These are phyloP conservation scores for Aethes cnicana DNA, from an alignment of 2,888 invertebrate species.

Conservation along the genomic window DNA sequence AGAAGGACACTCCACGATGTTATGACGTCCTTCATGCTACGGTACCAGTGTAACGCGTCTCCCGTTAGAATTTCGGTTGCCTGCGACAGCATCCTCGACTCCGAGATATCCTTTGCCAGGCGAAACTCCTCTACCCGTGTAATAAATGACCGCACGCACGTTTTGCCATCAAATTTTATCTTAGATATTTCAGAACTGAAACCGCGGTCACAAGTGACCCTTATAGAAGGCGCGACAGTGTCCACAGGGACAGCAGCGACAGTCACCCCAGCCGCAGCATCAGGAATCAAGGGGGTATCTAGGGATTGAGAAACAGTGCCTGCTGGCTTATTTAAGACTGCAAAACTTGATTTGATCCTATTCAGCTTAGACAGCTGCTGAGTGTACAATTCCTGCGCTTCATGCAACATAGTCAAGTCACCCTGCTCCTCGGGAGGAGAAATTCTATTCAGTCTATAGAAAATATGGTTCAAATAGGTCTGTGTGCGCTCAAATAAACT, in stretches of 20 bases:
- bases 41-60: constrained; percentile 5
- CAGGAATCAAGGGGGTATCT: too few relatives aligned
- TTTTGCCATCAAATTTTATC: constrained; percentile 1
- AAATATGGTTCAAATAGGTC: background rate
- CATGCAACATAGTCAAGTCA: too few relatives aligned
- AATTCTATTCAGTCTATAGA: background rate
- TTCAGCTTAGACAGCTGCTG: too few relatives aligned
- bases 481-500: background rate
- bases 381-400: too few relatives aligned
- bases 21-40: background rate
- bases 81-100: background rate
- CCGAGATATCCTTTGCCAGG: background rate
- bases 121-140: background rate
- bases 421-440: too few relatives aligned
- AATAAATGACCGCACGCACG: background rate
- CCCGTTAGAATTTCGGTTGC: background rate
- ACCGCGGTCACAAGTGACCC: background rate
- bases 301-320: too few relatives aligned
- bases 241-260: too few relatives aligned
- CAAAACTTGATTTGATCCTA: too few relatives aligned
- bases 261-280: too few relatives aligned
- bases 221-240: too few relatives aligned
- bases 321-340: too few relatives aligned
- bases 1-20: background rate
- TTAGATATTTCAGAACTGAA: background rate